Base-by-base conservation (phyloP, 2,113 vertebrate genomes). In the Colossoma macropomum region DNA sequence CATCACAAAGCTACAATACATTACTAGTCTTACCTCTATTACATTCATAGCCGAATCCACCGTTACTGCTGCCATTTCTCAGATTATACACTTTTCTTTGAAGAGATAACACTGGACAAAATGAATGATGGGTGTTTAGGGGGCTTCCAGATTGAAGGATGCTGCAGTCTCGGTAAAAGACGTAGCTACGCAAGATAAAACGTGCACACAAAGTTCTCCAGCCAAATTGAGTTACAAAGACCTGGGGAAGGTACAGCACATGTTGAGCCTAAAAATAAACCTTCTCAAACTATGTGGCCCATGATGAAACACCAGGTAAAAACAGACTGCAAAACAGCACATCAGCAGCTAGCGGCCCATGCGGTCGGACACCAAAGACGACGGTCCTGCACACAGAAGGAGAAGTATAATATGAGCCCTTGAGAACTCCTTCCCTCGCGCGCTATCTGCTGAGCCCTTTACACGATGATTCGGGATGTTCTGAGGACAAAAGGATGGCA, bases 351-450 rank as follows among this genome's bases (percentile, higher is more conserved):
- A 74, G 71, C 62, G 56, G 54, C 80, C 63, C 56, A 41, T 79
- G 74, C 80, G 62, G 56, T 65, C 75, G 72, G 63, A 84, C 84
- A 84, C 45, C 79, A 81, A 84, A 83, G 62, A 85, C 84, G 87
- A 85, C 77, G 90, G 85, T 74, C 86, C 75, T 85, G 86, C 84
- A 87, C 68, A 75, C 77, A 77, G 83, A 85, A 86, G 74, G 38
- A 74, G 84, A 81, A 74, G 28, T 21, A 79, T 92, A 90, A 87
- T 89, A 89, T 91, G 89, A 94, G 93, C 93, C 93, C 93, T 94
- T 94, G 72, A 86, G 77, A 90, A 86, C 89, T 90, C 89, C 88
- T 88, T 90, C 72, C 75, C 88, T 90, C 83, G 80, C 54, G 69
- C 86, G 80, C 91, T 82, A 78, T 89, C 85, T 83, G 77, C 88